Base-by-base conservation (phyloP, 2,888 invertebrate species). In the Apeira syringaria region DNA sequence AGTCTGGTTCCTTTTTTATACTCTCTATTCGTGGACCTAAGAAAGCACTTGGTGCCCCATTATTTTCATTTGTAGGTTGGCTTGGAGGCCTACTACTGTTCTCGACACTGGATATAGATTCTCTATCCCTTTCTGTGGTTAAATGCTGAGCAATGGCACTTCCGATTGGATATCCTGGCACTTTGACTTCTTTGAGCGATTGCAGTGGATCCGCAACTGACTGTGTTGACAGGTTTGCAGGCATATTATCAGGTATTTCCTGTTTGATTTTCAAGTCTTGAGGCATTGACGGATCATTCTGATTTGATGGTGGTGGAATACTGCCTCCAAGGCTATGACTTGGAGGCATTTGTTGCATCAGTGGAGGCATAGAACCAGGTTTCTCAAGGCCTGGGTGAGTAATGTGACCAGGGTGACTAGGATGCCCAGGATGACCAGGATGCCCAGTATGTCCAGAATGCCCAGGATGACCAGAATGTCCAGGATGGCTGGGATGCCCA, bases 151-250 rank as follows among this genome's bases (percentile, higher is more conserved):
- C 83, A 63, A 88, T 87, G 13, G 88, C 80, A 75, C 86, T 87
- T 49, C 91, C 91, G 28, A 92, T 90, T 44, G 93, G 92, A 67
- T 93, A 94, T 20, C 94, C 94, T 24, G 94, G 94, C 5, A 95
- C 94, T 89, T 95, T 95, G 0, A 95, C 95, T 74, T 95, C 95
- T 69, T 95, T 94, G 5, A 95, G 80, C 55, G 94, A 94, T 66
- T 95, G 95, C 51, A 95, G 71, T 2, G 95, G 95, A 85, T 95
- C 95, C 13, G 92, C 77, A 37, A 87, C 83, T 42, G 83, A 79
- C 48, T 91, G 91, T 30, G 92, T 89, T 26, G 91, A 89, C 26
- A 89, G 64, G 63, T 89, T 89, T 33, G 88, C 86, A 45, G 92
- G 84, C 62, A 88, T 74, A 53, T 73, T 83, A 50, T 90, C 90